A percentile compares a stretch with the other conserved stretches of the same genome.
Conservation (phyloP, 92 coral and sea anemone species). For the Porites cylindrica region DNA sequence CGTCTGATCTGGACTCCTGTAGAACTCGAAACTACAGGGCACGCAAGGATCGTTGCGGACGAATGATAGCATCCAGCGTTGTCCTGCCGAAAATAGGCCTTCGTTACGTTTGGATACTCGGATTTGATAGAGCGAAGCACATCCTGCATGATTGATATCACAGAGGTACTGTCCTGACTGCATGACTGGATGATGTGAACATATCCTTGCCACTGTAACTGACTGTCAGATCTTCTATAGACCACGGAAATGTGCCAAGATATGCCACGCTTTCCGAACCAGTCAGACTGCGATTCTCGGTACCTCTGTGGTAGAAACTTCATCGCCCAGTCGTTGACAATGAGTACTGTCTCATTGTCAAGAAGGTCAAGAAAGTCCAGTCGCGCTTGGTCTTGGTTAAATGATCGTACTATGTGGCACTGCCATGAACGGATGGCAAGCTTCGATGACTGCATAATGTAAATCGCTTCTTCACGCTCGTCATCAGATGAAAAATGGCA, state of each 20-base stretch:
- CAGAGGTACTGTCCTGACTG: conserved; percentile 51
- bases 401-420: conserved; percentile 39
- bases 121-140: conserved; percentile 15
- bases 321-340: conserved; percentile 48
- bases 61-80: neutral
- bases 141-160: conserved; percentile 54
- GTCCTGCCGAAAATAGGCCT: neutral
- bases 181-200: conserved; percentile 58
- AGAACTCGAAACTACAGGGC: neutral
- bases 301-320: too few species aligned
- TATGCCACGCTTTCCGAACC: conserved; percentile 66
- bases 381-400: conserved; percentile 52
- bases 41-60: conserved; percentile 7
- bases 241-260: conserved; percentile 67
- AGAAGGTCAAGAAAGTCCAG: conserved; percentile 26
- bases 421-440: conserved; percentile 60
- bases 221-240: conserved; percentile 26
- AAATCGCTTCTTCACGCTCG: conserved; percentile 59
- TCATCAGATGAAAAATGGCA: conserved; percentile 27
- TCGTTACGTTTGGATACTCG: conserved; percentile 3
- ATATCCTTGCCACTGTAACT: conserved; percentile 60
- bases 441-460: conserved; percentile 17
- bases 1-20: neutral
- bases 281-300: conserved; percentile 36
- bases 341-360: conserved; percentile 32